Evolutionary conservation across 92 coral and sea anemone species (phyloP), one percentile per base, ranked within the genome.

Genomic region (Umimayanthus chanpuru): DNA sequence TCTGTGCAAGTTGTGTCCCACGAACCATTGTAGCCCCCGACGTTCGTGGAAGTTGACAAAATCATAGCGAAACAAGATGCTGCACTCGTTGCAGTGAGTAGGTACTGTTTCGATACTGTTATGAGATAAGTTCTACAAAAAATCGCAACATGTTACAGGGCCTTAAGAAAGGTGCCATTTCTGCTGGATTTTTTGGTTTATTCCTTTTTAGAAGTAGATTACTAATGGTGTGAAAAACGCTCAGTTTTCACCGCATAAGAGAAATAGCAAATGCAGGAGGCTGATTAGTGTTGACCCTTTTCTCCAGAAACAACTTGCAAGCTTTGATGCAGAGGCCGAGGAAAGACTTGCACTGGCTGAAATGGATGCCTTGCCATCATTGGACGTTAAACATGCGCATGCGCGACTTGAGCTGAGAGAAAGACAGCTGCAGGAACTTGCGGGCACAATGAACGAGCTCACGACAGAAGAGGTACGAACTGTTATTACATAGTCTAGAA

Each of bases 371-470:
- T 64, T 93, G 82, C 99, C 99, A 9, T 96, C 99, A 18, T 88
- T 96, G 80, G 97, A 96, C 40, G 95, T 96, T 73, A 96, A 96
- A 61, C 98, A 95, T 78, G 99, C 98, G 73, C 95, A 96, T 86
- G 98, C 94, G 14, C 92, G 99, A 81, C 93, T 96, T 41, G 97
- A 92, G 61, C 91, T 96, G 73, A 89, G 99, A 78, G 99, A 96
- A 73, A 93, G 87, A 87, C 99, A 96, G 79, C 92, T 96, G 82
- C 93, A 90, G 74, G 99, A 96, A 85, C 96, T 96, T 50, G 98
- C 98, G 85, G 99, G 99, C 80, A 96, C 99, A 40, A 96, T 96
- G 99, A 92, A 91, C 43, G 98, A 96, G 44, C 94, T 96, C 16
- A 92, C 95, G 23, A 88, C 99, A 16, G 95, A 95, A 89, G 99